phyloP scores from a whole-genome alignment of 1,140 invertebrate genomes.

The Solen grandis region DNA sequence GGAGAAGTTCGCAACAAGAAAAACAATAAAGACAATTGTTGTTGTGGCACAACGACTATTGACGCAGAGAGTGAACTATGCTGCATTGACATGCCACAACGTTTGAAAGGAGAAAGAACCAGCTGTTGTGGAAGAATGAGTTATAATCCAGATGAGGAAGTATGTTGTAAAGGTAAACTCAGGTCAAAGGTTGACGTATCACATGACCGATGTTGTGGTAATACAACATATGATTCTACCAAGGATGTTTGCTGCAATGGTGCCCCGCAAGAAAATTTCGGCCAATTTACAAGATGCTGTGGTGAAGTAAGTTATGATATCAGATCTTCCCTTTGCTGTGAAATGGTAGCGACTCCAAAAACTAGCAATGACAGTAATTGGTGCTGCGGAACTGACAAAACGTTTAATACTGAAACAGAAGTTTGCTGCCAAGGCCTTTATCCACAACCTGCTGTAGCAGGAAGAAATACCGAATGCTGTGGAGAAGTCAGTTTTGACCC shows the following conservation, averaged over 20 bases:
- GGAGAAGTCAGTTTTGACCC: slow-evolving; percentile 43
- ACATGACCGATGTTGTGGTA: slow-evolving; percentile 51
- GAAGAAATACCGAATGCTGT: slow-evolving; percentile 40
- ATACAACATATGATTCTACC: slow-evolving; percentile 23
- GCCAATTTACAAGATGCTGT: slow-evolving; percentile 42
- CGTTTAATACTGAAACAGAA: slow-evolving; percentile 44
- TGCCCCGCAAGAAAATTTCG: slow-evolving; percentile 36
- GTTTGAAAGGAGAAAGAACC: slow-evolving; percentile 19
- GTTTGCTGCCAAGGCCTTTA: slow-evolving; percentile 43
- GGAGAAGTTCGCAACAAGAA: slow-evolving; percentile 27
- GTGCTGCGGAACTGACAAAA: slow-evolving; percentile 38
- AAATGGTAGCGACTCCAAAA: slow-evolving; percentile 35
- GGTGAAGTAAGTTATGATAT: slow-evolving; percentile 36
- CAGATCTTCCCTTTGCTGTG: slow-evolving; percentile 37
- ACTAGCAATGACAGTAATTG: slow-evolving; percentile 42
- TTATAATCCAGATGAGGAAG: slow-evolving; percentile 42
- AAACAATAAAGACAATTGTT: slow-evolving; percentile 42
- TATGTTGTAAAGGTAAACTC: slow-evolving; percentile 51
- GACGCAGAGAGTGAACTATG: slow-evolving; percentile 35
- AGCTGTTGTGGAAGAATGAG: slow-evolving; percentile 44
- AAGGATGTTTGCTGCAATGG: slow-evolving; percentile 46
- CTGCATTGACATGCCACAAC: slow-evolving; percentile 40
- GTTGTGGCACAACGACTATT: slow-evolving; percentile 50
- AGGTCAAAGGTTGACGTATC: slow-evolving; percentile 23
- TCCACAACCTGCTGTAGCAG: slow-evolving; percentile 43